Evolutionary conservation across 2,113 vertebrate species (phyloP), one percentile per base, ranked within the genome.

Genomic region (Erythrocebus patas): DNA sequence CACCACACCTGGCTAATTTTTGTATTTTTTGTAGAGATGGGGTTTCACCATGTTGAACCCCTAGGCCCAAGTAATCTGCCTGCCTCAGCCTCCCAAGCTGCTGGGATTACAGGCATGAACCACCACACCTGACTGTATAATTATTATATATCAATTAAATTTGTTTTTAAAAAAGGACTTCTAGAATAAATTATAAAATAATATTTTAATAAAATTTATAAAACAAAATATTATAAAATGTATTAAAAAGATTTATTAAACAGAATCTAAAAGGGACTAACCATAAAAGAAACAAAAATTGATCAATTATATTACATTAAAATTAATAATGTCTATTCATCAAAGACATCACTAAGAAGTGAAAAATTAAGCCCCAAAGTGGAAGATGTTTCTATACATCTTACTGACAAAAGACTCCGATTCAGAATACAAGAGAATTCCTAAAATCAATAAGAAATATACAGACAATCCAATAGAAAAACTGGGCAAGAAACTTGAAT

Each of bases 241-340:
- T 30, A 64, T 64, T 27, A 0, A 64, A 30, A 30, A 94, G 48
- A 81, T 27, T 81, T 87, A 27, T 88, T 57, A 52, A 92, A 75
- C 66, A 76, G 38, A 48, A 85, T 66, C 8, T 30, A 82, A 66
- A 84, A 35, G 43, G 57, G 25, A 43, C 38, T 83, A 43, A 83
- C 57, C 25, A 83, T 43, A 61, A 61, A 43, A 61, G 3, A 43
- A 61, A 20, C 25, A 32, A 43, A 64, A 95, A 70, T 30, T 82
- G 50, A 68, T 57, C 72, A 40, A 38, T 43, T 52, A 22, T 96
- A 85, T 13, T 30, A 55, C 52, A 66, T 75, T 76, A 89, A 89
- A 94, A 75, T 94, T 89, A 92, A 93, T 25, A 72, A 40, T n/a
- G 20, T 82, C 57, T 93, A 23, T 75, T 85, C 48, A 68, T 73